Evolutionary conservation across 2,113 vertebrate genomes (phyloP), one percentile per base, ranked within the genome.

Genomic region (Todiramphus chloris): DNA sequence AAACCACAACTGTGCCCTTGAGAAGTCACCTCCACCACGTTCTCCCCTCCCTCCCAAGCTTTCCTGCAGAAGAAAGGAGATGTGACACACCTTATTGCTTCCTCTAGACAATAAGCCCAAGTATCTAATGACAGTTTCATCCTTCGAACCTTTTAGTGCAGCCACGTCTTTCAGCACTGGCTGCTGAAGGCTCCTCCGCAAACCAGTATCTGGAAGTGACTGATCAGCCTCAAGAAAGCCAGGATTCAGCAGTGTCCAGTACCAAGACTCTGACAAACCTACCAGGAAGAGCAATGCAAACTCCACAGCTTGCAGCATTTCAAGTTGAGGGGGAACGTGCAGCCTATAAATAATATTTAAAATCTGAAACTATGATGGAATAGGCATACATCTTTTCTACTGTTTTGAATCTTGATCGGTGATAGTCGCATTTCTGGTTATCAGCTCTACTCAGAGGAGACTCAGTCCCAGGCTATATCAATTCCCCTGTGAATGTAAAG

Each of bases 401-500:
- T 91, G 50, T 12, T 96, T 83, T 59, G 9, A 76, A 81, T 92
- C 77, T 77, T 83, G 51, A 87, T 81, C 23, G 39, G 43, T 16
- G 13, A 81, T 35, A 76, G 66, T 39, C 83, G 33, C 41, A 41
- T 72, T 94, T 95, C 82, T 60, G n/a, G 63, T 86, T 94, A 89
- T 46, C 59, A 89, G 62, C 48, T 77, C 60, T 63, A 30, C 77
- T 91, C 88, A 63, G 11, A 87, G 64, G 87, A 95, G 84, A 89
- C 87, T 70, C 48, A 82, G 87, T 96, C 87, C 68, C 91, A 94
- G 78, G 77, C 74, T 94, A 9, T 41, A 94, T 85, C 93, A 96
- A 96, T 96, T 97, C 97, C 93, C 93, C 73, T 51, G 94, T 93
- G 97, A 97, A 97, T 39, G 79, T 95, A 72, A 92, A 97, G 93